Conservation (phyloP, 2,113 vertebrate species). For the Clupea harengus region DNA sequence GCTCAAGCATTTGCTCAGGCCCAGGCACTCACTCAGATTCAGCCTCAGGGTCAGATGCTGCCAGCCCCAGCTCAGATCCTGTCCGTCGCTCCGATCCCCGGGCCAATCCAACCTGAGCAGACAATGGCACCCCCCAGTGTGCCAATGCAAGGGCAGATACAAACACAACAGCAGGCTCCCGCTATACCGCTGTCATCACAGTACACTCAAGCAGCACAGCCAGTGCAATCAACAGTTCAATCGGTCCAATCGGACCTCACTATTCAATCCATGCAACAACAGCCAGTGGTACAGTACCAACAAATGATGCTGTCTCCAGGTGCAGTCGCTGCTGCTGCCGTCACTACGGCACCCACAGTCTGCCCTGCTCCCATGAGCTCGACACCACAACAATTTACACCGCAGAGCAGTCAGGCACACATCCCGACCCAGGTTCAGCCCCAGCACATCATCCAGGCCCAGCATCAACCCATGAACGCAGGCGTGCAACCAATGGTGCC, state of each 20-base stretch:
- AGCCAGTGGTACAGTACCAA: conserved; percentile 57
- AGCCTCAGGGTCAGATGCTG: conserved; percentile 51
- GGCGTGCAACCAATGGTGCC: conserved; percentile 53
- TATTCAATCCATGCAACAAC: conserved; percentile 54
- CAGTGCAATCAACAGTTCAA: conserved; percentile 54
- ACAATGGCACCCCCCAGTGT: conserved; percentile 49
- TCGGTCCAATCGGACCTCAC: conserved; percentile 58
- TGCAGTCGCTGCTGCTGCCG: conserved; percentile 36
- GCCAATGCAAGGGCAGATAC: conserved; percentile 48
- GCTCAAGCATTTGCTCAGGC: conserved; percentile 48
- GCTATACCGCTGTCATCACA: conserved; percentile 49
- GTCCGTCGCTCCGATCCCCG: conserved; percentile 38
- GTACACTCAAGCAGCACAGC: conserved; percentile 54
- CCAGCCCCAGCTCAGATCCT: conserved; percentile 46
- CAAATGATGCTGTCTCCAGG: conserved; percentile 58
- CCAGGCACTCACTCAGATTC: conserved; percentile 35
- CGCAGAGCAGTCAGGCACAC: conserved; percentile 51
- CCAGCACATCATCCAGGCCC: conserved; percentile 48
- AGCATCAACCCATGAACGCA: conserved; percentile 48
- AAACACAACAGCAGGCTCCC: conserved; percentile 52
- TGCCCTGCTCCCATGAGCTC: conserved; percentile 45
- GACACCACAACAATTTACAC: conserved; percentile 51
- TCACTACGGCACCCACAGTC: conserved; percentile 41
- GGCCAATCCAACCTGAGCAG: conserved; percentile 52
- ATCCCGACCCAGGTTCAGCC: conserved; percentile 47